These are phyloP conservation scores for Clarias macrocephalus DNA, from an alignment of 2,113 vertebrate species.

Conservation along the genomic window DNA sequence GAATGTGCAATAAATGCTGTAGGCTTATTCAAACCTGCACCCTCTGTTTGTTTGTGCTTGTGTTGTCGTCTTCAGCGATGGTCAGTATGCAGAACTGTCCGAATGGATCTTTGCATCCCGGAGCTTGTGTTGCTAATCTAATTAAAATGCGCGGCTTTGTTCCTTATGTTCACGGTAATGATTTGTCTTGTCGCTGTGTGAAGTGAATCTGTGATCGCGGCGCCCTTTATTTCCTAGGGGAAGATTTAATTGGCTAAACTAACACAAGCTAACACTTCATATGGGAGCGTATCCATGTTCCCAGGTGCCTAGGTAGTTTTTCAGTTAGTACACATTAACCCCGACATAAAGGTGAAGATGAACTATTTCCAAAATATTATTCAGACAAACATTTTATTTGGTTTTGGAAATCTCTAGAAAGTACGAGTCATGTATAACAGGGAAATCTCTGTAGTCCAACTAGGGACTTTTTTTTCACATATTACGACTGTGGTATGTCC, in stretches of 20 bases:
- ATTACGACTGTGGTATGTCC: no score
- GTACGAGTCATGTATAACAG: no score
- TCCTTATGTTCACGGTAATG: no score
- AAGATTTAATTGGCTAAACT: background rate
- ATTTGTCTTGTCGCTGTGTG: background rate
- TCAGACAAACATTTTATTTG: no score
- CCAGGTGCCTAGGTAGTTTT: no score
- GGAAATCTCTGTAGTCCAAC: no score
- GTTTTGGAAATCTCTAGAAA: no score
- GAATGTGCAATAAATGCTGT: constrained; percentile 84
- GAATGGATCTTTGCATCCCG: background rate
- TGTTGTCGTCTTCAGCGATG: constrained; percentile 29
- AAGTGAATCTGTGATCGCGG: background rate
- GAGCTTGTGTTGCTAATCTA: background rate
- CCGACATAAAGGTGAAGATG: no score
- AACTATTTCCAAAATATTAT: no score
- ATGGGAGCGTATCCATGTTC: no score
- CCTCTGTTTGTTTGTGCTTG: constrained; percentile 56
- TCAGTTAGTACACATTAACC: no score
- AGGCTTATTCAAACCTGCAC: constrained; percentile 72
- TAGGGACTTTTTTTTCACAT: no score
- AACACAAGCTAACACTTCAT: background rate
- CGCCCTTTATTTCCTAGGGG: background rate
- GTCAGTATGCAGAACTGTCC: background rate
- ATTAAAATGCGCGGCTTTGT: background rate